Evolutionary conservation across 2,113 vertebrate genomes (phyloP), one percentile per base, ranked within the genome.

Genomic region (Rhabdornis inornatus): DNA sequence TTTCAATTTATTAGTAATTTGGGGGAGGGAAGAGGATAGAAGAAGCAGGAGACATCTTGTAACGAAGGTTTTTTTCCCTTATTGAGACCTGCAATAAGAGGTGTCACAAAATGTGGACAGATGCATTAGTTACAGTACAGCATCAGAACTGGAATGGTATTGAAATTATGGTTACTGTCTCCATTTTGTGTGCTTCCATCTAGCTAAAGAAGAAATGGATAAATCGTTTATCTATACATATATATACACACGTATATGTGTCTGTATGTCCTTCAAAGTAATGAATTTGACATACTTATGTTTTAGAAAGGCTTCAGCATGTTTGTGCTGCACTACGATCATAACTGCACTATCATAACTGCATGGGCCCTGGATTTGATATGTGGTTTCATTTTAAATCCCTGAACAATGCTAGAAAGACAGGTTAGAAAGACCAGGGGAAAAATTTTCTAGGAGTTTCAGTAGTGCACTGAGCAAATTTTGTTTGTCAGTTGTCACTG

Each of bases 201-300:
- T 60, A 88, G 11, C 11, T 56, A 37, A 68, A 55, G 60, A 79
- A 11, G 11, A 56, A 28, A 27, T 10, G 9, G 40, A 56, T 66
- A 60, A 78, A 63, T 44, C 1, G 5, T 63, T 49, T 15, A 7
- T 33, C 4, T 40, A 13, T 35, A 30, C 5, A 6, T 13, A 13
- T 13, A 21, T 15, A n/a, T 13, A 45, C 5, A 66, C 8, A 7
- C 9, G 7, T 4, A 0, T 11, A n/a, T 57, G 11, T 37, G 7
- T 45, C 4, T 52, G 7, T 71, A 9, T 59, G 37, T 61, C 65
- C 42, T 87, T 35, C 50, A 57, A 53, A 94, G 15, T 44, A 63
- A n/a, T 63, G 10, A 35, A 63, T 71, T 66, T 42, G 23, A 75
- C 78, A 57, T 37, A 78, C 13, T 71, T 52, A 40, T 1, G 1